These are phyloP conservation scores for Papilio polytes DNA, from an alignment of 1,140 invertebrate species.

Conservation along the genomic window DNA sequence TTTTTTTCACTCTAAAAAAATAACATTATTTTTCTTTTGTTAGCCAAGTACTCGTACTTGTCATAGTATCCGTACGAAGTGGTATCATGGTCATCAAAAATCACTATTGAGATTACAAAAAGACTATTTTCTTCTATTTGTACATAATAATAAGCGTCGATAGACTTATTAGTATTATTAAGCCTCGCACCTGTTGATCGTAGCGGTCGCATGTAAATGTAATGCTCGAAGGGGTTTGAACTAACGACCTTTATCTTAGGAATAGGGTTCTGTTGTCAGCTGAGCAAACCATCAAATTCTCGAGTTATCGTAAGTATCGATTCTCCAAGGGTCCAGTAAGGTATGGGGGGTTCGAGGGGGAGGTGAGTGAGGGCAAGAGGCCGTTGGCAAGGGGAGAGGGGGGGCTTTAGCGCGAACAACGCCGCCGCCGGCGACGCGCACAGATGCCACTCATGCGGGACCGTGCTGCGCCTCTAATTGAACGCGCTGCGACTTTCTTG, in stretches of 20 bases:
- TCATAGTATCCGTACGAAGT: background rate
- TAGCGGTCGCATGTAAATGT: constrained; percentile 5
- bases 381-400: constrained; percentile 2
- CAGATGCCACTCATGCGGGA: constrained; percentile 73
- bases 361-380: constrained; percentile 40
- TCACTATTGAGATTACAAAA: background rate
- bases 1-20: too few species aligned
- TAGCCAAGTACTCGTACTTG: too few species aligned
- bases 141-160: background rate
- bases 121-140: background rate
- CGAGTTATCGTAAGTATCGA: constrained; percentile 65
- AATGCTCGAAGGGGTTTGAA: background rate
- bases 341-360: constrained; percentile 46
- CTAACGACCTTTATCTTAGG: constrained; percentile 31
- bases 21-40: background rate
- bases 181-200: constrained; percentile 16
- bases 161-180: background rate
- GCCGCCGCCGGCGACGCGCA: constrained; percentile 60
- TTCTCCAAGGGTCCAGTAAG: constrained; percentile 45
- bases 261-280: constrained; percentile 22
- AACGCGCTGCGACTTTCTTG: constrained; percentile 56
- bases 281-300: constrained; percentile 34
- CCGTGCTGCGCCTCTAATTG: constrained; percentile 72
- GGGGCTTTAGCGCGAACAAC: constrained; percentile 48
- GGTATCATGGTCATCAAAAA: background rate